phyloP scores from a whole-genome alignment of 1,140 invertebrate species.

The Saccostrea glomerata region DNA sequence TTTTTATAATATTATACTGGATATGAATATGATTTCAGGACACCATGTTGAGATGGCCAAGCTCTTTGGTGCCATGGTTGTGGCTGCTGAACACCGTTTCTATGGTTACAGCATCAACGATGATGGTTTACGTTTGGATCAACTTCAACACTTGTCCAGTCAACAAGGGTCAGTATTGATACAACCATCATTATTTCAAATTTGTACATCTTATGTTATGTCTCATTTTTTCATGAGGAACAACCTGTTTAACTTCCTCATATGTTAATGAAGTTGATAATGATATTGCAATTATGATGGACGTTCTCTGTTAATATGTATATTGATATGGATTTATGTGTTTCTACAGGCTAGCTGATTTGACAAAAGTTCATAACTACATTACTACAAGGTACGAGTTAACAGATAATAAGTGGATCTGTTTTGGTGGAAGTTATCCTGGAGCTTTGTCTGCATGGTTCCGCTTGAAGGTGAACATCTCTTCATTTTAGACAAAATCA shows the following conservation, averaged over 20 bases:
- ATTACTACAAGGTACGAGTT: conserved; percentile 83
- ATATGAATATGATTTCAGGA: conserved; percentile 54
- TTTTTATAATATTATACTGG: too few species aligned
- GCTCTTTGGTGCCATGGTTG: conserved; percentile 53
- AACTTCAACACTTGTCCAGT: conserved; percentile 88
- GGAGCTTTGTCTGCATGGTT: conserved; percentile 93
- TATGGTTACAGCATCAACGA: conserved; percentile 70
- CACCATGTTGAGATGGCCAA: conserved; percentile 62
- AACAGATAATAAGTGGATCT: conserved; percentile 89
- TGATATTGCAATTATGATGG: too few species aligned
- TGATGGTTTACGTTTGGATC: conserved; percentile 87
- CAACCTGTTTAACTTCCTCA: too few species aligned
- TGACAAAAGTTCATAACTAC: conserved; percentile 87
- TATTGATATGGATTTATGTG: too few species aligned
- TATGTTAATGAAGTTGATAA: too few species aligned
- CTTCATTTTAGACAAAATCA: too few species aligned
- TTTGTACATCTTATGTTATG: too few species aligned
- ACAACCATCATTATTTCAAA: too few species aligned
- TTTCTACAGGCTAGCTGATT: conserved; percentile 84
- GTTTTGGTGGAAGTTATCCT: conserved; percentile 94
- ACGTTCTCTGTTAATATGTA: too few species aligned
- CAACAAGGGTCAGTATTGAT: conserved; percentile 84
- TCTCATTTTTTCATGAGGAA: too few species aligned
- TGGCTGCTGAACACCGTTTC: conserved; percentile 67
- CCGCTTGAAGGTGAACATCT: conserved; percentile 83